phyloP scores from a whole-genome alignment of 2,888 invertebrate species.

The Escarpia spicata region DNA sequence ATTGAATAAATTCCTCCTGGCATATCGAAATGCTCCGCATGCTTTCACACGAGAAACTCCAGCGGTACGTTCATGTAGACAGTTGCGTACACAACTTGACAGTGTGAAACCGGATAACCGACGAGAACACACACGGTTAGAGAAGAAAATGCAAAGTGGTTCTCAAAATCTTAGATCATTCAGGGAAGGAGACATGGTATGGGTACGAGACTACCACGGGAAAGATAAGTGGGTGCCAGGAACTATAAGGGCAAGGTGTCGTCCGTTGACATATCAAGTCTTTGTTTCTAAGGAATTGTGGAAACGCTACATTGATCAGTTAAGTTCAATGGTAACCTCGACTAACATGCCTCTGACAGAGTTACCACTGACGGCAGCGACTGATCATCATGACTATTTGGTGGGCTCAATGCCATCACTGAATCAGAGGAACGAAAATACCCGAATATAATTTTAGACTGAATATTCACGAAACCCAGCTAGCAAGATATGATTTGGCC shows the following conservation, averaged over 20 bases:
- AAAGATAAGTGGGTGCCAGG: neutral
- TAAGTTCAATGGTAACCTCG: neutral
- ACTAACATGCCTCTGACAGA: neutral
- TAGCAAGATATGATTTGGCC: no score
- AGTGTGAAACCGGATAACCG: neutral
- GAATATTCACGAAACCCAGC: no score
- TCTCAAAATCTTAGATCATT: neutral
- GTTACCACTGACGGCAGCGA: neutral
- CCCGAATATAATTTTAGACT: no score
- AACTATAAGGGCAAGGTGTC: neutral
- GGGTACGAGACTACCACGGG: neutral
- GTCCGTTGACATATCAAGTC: neutral
- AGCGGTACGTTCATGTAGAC: neutral
- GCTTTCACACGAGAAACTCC: neutral
- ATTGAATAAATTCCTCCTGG: no score
- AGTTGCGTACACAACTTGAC: neutral
- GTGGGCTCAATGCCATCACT: neutral
- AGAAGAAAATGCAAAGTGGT: neutral
- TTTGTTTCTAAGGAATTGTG: neutral
- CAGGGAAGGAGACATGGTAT: neutral
- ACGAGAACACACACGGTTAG: neutral
- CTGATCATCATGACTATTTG: neutral
- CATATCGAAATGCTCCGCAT: neutral
- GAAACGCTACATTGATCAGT: neutral
- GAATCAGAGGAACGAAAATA: neutral